phyloP scores from a whole-genome alignment of 2,888 invertebrate genomes.

The Dorcus parallelipipedus region DNA sequence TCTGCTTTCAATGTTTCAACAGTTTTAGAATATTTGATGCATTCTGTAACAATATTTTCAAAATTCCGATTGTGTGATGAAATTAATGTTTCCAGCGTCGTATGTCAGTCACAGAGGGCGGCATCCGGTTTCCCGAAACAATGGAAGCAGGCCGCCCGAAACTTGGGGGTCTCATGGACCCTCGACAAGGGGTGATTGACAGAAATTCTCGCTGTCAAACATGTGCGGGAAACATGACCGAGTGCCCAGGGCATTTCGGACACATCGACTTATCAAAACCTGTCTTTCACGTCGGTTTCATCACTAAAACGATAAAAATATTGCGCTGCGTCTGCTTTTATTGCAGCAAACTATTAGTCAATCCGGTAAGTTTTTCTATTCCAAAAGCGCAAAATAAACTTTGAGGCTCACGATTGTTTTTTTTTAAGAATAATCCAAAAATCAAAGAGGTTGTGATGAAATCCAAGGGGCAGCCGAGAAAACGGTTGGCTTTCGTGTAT shows the following conservation, averaged over 20 bases:
- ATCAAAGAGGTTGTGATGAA: conserved; percentile 93
- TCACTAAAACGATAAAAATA: conserved; percentile 95
- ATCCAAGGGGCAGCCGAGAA: conserved; percentile 93
- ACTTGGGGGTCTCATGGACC: conserved; percentile 98
- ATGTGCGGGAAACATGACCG: conserved; percentile 96
- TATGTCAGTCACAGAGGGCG: conserved; percentile 97
- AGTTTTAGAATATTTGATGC: too few relatives aligned
- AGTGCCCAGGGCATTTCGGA: conserved; percentile 99
- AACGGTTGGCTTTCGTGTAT: conserved; percentile 91
- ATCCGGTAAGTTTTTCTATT: conserved; percentile 68
- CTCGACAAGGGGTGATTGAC: conserved; percentile 96
- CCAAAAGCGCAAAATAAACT: not conserved
- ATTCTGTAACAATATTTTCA: not conserved
- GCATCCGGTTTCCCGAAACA: conserved; percentile 94
- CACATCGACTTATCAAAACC: conserved; percentile 98
- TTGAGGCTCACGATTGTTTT: not conserved
- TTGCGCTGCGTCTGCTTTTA: conserved; percentile 99
- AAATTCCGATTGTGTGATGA: not conserved
- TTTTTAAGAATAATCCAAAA: conserved; percentile 75
- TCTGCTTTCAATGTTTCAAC: too few relatives aligned
- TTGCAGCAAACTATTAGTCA: conserved; percentile 95
- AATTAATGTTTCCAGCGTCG: conserved; percentile 65
- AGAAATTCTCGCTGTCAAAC: conserved; percentile 90
- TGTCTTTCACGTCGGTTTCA: conserved; percentile 96
- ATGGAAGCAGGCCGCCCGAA: conserved; percentile 99